Evolutionary conservation across 2,113 vertebrate species (phyloP).

Genomic region (Ptilorrhoa leucosticta): DNA sequence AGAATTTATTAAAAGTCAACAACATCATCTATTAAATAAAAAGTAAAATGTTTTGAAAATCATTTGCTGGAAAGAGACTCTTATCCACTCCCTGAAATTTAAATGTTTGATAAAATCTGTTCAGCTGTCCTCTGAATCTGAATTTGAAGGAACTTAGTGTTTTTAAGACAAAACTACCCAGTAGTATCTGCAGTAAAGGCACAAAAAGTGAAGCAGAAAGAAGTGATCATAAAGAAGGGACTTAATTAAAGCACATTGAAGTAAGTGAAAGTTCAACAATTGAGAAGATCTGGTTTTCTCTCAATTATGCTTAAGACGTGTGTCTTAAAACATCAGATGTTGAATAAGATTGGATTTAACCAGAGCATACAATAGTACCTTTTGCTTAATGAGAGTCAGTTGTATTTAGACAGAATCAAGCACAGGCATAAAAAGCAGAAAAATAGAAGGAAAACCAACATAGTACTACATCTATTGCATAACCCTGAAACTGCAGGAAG

Average conservation of each 20-base stretch:
- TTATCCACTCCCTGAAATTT: not conserved
- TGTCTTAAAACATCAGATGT: not conserved
- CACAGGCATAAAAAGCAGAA: not conserved
- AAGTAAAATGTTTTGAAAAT: not conserved
- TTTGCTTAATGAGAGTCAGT: not conserved
- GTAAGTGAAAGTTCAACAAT: not conserved
- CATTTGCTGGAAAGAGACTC: accelerated
- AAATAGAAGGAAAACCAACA: not conserved
- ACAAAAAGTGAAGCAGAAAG: not conserved
- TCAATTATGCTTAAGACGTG: not conserved
- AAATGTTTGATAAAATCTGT: not conserved
- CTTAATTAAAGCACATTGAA: not conserved
- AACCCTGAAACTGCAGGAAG: not conserved
- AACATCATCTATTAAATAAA: not conserved
- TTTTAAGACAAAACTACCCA: not conserved
- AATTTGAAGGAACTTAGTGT: not conserved
- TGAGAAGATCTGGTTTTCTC: not conserved
- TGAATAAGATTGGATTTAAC: not conserved
- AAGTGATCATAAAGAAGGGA: not conserved
- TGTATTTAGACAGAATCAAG: not conserved
- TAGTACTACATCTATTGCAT: not conserved
- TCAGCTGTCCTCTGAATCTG: not conserved
- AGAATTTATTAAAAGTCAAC: not conserved
- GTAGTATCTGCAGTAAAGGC: not conserved
- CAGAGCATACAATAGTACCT: not conserved